Percentiles rank a stretch among this genome's conserved stretches.
Conservation (phyloP, 2,113 vertebrate species). For the Caranx melampygus region DNA sequence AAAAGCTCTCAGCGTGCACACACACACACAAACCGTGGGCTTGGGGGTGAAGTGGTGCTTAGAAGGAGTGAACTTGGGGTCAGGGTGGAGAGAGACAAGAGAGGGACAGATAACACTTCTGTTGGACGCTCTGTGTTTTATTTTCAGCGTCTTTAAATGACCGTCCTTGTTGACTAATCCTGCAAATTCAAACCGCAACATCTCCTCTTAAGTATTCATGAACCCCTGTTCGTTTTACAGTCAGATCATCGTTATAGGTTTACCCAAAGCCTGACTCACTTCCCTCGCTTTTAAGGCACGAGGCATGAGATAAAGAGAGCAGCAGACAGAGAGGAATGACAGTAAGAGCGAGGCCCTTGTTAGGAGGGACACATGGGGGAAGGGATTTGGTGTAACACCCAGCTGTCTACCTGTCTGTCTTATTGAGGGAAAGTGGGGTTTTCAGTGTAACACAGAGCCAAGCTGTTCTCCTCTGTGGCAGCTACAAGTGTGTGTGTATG, state of each 20-base stretch:
- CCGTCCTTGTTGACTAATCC: constrained; percentile 21
- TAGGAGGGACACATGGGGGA: constrained; percentile 63
- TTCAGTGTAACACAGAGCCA: constrained; percentile 68
- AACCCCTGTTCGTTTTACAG: constrained; percentile 22
- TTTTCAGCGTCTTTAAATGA: constrained; percentile 19
- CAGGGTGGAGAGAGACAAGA: constrained; percentile 60
- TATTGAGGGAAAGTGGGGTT: constrained; percentile 68
- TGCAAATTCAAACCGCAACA: constrained; percentile 2
- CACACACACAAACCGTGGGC: constrained; percentile 37
- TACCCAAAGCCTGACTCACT: constrained; percentile 10
- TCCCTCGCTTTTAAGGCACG: constrained; percentile 13
- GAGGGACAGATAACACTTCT: constrained; percentile 44
- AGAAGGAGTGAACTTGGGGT: constrained; percentile 64
- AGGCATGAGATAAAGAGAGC: constrained; percentile 58
- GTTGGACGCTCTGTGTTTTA: constrained; percentile 41
- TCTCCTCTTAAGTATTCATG: constrained; percentile 30
- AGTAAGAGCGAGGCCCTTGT: constrained; percentile 53
- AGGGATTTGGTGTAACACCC: constrained; percentile 72
- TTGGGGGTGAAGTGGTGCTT: constrained; percentile 76
- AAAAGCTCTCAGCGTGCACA: constrained; percentile 31
- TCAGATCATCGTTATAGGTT: constrained; percentile 38
- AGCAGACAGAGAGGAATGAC: constrained; percentile 55
- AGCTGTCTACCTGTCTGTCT: constrained; percentile 75
- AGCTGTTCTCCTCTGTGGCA: constrained; percentile 55
- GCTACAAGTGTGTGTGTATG: constrained; percentile 53